These are phyloP conservation scores for Micromesistius poutassou DNA, from an alignment of 2,797 vertebrate species.

Conservation along the genomic window DNA sequence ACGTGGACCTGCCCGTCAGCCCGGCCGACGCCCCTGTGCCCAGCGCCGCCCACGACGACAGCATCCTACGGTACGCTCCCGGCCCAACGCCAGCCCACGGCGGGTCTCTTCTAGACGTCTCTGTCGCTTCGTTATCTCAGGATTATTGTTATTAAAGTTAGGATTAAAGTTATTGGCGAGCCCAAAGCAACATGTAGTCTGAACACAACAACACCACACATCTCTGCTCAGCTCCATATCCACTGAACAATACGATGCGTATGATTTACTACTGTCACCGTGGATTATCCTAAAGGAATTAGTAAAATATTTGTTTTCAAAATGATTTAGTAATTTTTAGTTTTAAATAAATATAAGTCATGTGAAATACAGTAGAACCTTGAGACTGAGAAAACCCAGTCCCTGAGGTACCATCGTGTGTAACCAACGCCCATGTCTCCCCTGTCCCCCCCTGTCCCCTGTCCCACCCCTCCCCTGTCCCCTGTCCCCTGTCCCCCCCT, in stretches of 20 bases:
- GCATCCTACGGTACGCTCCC: conserved; percentile 83
- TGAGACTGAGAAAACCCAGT: background rate
- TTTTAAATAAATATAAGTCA: background rate
- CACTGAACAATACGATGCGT: background rate
- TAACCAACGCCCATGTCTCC: background rate
- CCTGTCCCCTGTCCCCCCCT: background rate
- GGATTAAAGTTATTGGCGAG: too few species aligned
- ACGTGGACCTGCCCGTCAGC: conserved; percentile 97
- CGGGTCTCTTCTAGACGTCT: background rate
- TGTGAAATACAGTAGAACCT: background rate
- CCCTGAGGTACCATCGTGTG: background rate
- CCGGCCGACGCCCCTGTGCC: conserved; percentile 92
- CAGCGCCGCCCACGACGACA: conserved; percentile 89
- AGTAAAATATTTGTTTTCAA: background rate
- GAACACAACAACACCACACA: too few species aligned
- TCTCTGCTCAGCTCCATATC: background rate
- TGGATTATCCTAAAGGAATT: background rate
- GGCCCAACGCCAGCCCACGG: background rate
- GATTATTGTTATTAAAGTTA: background rate
- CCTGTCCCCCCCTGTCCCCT: too few species aligned
- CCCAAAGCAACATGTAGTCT: background rate
- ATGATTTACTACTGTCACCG: background rate
- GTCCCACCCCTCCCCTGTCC: too few species aligned
- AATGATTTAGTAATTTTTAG: background rate
- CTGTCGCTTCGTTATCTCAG: background rate